phyloP scores from a whole-genome alignment of 2,888 invertebrate species.

The Chrysolina oricalcia region DNA sequence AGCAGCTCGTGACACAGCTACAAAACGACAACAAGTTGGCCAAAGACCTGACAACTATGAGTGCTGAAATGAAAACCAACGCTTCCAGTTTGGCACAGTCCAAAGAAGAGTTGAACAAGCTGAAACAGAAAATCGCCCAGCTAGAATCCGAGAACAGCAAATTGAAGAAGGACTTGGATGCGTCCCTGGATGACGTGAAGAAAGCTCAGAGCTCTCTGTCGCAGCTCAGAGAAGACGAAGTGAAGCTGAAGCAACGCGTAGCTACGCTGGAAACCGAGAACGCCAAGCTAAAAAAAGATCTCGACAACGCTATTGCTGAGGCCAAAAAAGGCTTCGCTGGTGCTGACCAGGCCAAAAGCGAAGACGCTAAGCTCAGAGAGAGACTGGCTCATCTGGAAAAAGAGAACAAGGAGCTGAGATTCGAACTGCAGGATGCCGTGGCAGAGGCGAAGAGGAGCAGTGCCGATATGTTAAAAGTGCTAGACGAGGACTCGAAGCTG shows the following conservation, averaged over 20 bases:
- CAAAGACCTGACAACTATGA: slow-evolving; percentile 51
- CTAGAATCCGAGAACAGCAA: slow-evolving; percentile 54
- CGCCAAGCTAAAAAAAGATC: slow-evolving; percentile 51
- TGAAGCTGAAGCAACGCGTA: slow-evolving; percentile 48
- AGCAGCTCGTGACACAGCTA: slow-evolving; percentile 49
- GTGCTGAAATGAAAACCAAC: slow-evolving; percentile 43
- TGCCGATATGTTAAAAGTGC: slow-evolving; percentile 27
- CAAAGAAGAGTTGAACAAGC: slow-evolving; percentile 40
- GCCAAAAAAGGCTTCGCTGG: slow-evolving; percentile 50
- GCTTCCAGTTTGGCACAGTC: slow-evolving; percentile 33
- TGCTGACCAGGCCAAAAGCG: slow-evolving; percentile 45
- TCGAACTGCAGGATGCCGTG: slow-evolving; percentile 51
- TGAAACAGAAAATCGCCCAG: slow-evolving; percentile 44
- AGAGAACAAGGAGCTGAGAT: slow-evolving; percentile 53
- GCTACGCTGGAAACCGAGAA: slow-evolving; percentile 54
- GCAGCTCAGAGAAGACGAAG: slow-evolving; percentile 38
- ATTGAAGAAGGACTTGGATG: slow-evolving; percentile 56
- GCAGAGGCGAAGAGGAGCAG: slow-evolving; percentile 49
- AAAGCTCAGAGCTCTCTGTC: slow-evolving; percentile 26
- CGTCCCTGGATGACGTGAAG: slow-evolving; percentile 44
- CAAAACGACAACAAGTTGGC: slow-evolving; percentile 59
- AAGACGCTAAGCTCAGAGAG: slow-evolving; percentile 53
- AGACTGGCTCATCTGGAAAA: slow-evolving; percentile 49
- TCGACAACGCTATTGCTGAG: slow-evolving; percentile 46
- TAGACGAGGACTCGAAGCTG: slow-evolving; percentile 40